phyloP scores from a whole-genome alignment of 1,140 invertebrate genomes.

The Heterodera carotae region DNA sequence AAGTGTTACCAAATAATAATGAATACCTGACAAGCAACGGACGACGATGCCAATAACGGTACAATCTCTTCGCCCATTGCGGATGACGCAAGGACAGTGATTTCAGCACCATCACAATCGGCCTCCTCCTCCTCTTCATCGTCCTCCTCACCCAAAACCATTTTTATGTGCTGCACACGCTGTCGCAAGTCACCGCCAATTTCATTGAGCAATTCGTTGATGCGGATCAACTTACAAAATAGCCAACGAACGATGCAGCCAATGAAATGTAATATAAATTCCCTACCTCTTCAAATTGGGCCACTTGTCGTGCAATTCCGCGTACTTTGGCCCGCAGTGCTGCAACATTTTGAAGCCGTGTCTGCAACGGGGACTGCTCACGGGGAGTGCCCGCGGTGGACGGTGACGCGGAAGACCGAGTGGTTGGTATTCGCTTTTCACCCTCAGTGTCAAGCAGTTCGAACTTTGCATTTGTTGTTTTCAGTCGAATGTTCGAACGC shows the following conservation, averaged over 20 bases:
- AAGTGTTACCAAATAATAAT: background rate
- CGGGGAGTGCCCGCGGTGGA: background rate
- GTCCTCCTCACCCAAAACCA: constrained; percentile 51
- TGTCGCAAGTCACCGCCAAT: constrained; percentile 50
- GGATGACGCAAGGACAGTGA: background rate
- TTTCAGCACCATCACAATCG: background rate
- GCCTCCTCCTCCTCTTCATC: constrained; percentile 14
- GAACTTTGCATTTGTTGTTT: constrained; percentile 13
- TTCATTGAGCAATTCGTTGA: constrained; percentile 37
- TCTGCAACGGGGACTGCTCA: background rate
- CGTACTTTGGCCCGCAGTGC: constrained; percentile 52
- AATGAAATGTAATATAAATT: background rate
- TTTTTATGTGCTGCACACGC: constrained; percentile 55
- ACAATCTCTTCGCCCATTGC: background rate
- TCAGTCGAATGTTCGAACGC: background rate
- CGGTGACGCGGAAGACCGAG: constrained; percentile 7
- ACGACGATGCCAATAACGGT: background rate
- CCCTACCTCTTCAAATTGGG: constrained; percentile 50
- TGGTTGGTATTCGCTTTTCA: background rate
- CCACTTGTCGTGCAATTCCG: constrained; percentile 54
- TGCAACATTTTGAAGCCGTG: constrained; percentile 32
- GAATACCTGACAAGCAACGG: background rate
- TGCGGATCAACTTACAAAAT: background rate
- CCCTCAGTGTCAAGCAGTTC: constrained; percentile 12
- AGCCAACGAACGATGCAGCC: background rate